These are phyloP conservation scores for Cygnus olor DNA, from an alignment of 2,797 vertebrate species.

Conservation along the genomic window DNA sequence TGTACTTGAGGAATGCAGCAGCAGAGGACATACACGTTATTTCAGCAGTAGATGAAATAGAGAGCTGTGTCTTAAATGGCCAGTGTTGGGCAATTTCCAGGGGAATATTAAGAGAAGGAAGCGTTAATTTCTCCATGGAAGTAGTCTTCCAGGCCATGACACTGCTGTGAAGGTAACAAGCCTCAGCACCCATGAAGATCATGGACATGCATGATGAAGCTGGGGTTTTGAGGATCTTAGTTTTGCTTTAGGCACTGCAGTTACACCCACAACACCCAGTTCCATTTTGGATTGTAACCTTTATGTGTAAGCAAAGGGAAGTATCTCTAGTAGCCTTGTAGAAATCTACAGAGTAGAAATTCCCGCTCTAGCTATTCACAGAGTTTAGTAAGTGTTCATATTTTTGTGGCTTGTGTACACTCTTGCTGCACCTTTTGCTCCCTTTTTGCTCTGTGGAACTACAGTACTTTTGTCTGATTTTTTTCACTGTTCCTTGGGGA, in stretches of 20 bases:
- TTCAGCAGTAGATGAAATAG: neutral
- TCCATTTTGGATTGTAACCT: neutral
- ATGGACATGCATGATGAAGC: neutral
- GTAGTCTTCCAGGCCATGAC: neutral
- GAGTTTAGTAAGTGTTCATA: fast-evolving
- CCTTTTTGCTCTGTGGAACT: neutral
- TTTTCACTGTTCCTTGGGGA: neutral
- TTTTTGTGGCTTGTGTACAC: neutral
- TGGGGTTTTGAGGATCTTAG: neutral
- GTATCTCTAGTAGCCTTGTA: neutral
- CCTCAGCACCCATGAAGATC: neutral
- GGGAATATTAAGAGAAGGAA: neutral
- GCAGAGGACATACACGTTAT: neutral
- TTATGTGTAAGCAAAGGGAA: neutral
- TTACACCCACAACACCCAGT: neutral
- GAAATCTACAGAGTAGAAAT: neutral
- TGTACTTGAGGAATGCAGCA: neutral
- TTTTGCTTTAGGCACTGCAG: neutral
- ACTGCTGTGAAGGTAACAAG: neutral
- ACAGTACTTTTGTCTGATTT: neutral
- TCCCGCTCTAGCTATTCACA: neutral
- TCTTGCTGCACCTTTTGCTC: neutral
- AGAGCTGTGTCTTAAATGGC: no score
- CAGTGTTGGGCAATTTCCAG: neutral
- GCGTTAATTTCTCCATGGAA: no score